Evolutionary conservation across 2,797 vertebrate species (phyloP).

Genomic region (Cuniculus paca): DNA sequence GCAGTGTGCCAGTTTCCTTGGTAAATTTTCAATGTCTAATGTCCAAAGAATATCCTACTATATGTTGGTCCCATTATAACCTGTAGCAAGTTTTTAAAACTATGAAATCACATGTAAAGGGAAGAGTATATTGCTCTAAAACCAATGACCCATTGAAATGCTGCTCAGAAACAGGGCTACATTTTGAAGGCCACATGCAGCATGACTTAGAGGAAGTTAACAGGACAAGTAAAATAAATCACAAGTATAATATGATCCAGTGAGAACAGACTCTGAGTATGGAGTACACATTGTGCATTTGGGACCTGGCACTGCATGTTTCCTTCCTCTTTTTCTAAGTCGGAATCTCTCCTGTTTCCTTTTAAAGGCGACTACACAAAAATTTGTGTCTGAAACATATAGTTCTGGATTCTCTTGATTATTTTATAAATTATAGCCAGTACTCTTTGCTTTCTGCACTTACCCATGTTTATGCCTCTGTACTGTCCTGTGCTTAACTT

Average conservation of each 20-base stretch:
- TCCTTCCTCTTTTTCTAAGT: conserved; percentile 55
- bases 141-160: not conserved
- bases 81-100: conserved; percentile 56
- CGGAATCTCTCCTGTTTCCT: not conserved
- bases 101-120: not conserved
- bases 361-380: conserved; percentile 9
- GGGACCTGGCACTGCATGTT: not conserved
- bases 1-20: not conserved
- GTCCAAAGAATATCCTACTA: not conserved
- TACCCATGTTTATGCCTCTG: not conserved
- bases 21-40: not conserved
- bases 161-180: not conserved
- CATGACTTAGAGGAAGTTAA: not conserved
- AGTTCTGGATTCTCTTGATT: not conserved
- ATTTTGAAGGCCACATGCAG: not conserved
- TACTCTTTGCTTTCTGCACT: not conserved
- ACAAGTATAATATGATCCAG: not conserved
- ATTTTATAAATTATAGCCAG: not conserved
- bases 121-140: not conserved
- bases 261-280: not conserved
- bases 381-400: not conserved
- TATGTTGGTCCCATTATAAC: not conserved
- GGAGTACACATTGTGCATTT: not conserved
- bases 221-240: conserved; percentile 18
- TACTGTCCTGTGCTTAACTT: not conserved